phyloP scores from a whole-genome alignment of 1,140 invertebrate species.

The Mercenaria mercenaria region DNA sequence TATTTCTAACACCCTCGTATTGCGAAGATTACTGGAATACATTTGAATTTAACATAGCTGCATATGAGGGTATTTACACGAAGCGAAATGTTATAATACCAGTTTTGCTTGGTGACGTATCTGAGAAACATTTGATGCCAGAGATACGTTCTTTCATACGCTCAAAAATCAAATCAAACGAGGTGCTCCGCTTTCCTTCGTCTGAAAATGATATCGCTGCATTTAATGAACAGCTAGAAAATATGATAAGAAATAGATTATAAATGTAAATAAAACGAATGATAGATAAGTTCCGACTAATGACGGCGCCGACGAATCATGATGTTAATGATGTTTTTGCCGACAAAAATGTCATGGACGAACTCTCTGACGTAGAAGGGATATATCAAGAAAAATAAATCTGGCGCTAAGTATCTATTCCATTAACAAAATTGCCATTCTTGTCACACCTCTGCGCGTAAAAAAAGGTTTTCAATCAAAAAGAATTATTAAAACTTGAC shows the following conservation, averaged over 20 bases:
- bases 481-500: too few relatives aligned
- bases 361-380: too few relatives aligned
- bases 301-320: too few relatives aligned
- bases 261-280: too few relatives aligned
- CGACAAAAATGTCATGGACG: too few relatives aligned
- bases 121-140: neutral
- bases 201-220: neutral
- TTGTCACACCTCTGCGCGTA: too few relatives aligned
- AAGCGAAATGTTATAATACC: constrained; percentile 21
- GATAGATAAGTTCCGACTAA: too few relatives aligned
- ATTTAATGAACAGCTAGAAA: neutral
- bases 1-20: neutral
- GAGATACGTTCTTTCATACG: neutral
- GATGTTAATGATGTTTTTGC: too few relatives aligned
- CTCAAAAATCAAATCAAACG: neutral
- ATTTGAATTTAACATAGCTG: constrained; percentile 55
- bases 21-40: constrained; percentile 25
- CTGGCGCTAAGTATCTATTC: too few relatives aligned
- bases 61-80: constrained; percentile 38
- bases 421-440: too few relatives aligned
- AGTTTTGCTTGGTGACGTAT: neutral
- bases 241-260: neutral
- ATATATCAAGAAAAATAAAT: too few relatives aligned
- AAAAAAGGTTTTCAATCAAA: too few relatives aligned
- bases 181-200: neutral